phyloP scores from a whole-genome alignment of 2,113 vertebrate genomes.

The Bombycilla garrulus region DNA sequence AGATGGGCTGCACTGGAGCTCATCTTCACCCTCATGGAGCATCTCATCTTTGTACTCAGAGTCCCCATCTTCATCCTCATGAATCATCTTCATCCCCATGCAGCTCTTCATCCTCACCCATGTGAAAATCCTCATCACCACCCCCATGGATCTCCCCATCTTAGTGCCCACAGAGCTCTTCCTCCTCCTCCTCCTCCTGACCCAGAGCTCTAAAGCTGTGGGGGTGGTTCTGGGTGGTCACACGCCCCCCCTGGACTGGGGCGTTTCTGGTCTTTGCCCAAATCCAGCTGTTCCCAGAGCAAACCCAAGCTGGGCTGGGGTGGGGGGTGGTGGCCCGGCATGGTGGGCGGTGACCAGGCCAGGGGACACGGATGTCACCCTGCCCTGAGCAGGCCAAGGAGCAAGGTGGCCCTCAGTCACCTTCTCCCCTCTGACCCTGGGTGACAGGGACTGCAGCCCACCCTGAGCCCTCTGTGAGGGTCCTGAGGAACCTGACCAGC shows the following conservation, averaged over 20 bases:
- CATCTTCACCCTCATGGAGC: background rate
- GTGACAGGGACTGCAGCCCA: background rate
- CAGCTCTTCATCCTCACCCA: background rate
- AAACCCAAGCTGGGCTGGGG: rapidly evolving
- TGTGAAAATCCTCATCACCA: background rate
- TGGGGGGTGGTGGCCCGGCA: rapidly evolving
- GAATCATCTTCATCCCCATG: too few relatives aligned
- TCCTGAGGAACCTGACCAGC: background rate
- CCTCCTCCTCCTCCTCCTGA: background rate
- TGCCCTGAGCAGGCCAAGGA: background rate
- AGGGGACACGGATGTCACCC: background rate
- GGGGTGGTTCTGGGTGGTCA: background rate
- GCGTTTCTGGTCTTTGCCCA: background rate
- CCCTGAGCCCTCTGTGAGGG: background rate
- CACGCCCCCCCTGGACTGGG: rapidly evolving
- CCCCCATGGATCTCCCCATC: background rate
- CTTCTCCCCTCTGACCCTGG: too few relatives aligned
- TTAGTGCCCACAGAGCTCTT: background rate
- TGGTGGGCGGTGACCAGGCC: background rate
- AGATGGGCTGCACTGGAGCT: background rate
- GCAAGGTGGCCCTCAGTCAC: background rate
- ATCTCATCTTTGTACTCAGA: background rate
- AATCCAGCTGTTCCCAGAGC: background rate
- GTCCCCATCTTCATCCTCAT: background rate
- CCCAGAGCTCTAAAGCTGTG: rapidly evolving